Evolutionary conservation across 2,888 invertebrate species (phyloP).

Genomic region (Cheilosia soror): DNA sequence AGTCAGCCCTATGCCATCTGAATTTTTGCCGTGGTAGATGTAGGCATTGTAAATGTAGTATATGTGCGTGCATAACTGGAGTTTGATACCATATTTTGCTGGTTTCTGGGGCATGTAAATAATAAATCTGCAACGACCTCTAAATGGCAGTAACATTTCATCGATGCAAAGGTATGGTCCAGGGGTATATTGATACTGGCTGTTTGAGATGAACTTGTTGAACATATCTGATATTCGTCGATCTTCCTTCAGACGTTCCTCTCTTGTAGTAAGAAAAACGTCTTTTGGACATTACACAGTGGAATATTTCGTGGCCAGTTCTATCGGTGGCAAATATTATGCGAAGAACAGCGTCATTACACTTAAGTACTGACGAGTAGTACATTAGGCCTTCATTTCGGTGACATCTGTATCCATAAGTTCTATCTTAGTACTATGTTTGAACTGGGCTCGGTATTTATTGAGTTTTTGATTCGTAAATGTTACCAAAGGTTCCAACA

Average conservation of each 20-base stretch:
- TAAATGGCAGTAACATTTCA: constrained; percentile 69
- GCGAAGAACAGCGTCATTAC: constrained; percentile 52
- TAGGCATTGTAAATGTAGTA: too few relatives aligned
- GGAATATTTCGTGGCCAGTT: constrained; percentile 69
- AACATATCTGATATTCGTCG: constrained; percentile 63
- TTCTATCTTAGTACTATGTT: too few relatives aligned
- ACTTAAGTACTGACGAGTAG: constrained; percentile 51
- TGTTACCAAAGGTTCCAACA: too few relatives aligned
- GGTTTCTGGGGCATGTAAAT: constrained; percentile 71
- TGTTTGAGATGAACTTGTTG: constrained; percentile 69
- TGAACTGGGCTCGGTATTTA: too few relatives aligned
- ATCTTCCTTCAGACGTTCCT: constrained; percentile 58
- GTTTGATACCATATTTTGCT: constrained; percentile 67
- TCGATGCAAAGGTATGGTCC: constrained; percentile 65
- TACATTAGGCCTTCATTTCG: constrained; percentile 59
- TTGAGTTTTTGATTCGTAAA: too few relatives aligned
- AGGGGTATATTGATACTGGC: constrained; percentile 60
- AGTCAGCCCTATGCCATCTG: too few relatives aligned
- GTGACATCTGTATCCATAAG: too few relatives aligned
- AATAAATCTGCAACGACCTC: constrained; percentile 53
- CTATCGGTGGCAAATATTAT: constrained; percentile 61
- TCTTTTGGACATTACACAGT: constrained; percentile 39
- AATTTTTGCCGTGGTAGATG: too few relatives aligned
- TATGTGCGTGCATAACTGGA: constrained; percentile 55
- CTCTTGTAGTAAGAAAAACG: constrained; percentile 54